Percentiles rank a stretch among this genome's conserved stretches.
These are phyloP conservation scores for Syndactyla subalaris DNA, from an alignment of 2,797 vertebrate species.

Conservation along the genomic window DNA sequence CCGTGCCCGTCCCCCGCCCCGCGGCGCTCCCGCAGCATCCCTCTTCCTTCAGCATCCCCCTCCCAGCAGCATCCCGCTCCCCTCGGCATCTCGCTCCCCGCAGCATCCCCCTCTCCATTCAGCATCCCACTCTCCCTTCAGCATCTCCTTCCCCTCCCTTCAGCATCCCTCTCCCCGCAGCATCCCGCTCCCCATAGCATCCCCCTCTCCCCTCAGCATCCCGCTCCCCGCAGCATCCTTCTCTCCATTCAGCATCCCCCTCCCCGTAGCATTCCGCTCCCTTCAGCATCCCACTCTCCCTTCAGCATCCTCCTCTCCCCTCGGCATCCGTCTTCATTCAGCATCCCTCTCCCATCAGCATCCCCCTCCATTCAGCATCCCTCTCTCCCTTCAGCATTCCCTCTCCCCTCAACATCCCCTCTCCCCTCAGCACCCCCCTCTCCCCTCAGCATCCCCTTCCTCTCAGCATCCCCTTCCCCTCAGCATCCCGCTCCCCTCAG, in stretches of 20 bases:
- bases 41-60: neutral
- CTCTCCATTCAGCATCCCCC: too few species aligned
- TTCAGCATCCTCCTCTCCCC: too few species aligned
- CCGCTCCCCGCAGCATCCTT: neutral
- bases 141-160: too few species aligned
- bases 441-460: too few species aligned
- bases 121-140: too few species aligned
- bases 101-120: neutral
- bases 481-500: neutral
- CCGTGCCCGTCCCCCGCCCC: neutral
- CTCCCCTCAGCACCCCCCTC: neutral
- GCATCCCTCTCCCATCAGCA: too few species aligned
- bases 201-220: fast-evolving
- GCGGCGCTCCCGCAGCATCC: neutral
- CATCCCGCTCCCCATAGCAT: neutral
- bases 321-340: neutral
- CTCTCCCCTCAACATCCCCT: neutral
- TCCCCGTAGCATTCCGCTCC: too few species aligned
- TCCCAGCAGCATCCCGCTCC: neutral
- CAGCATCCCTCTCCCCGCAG: too few species aligned
- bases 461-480: fast-evolving
- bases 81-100: neutral
- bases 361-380: neutral
- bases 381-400: too few species aligned
- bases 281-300: neutral